Percentiles rank a stretch among this genome's conserved stretches.
These are phyloP conservation scores for Palythoa grandiflora DNA, from an alignment of 92 coral and sea anemone genomes.

Conservation along the genomic window DNA sequence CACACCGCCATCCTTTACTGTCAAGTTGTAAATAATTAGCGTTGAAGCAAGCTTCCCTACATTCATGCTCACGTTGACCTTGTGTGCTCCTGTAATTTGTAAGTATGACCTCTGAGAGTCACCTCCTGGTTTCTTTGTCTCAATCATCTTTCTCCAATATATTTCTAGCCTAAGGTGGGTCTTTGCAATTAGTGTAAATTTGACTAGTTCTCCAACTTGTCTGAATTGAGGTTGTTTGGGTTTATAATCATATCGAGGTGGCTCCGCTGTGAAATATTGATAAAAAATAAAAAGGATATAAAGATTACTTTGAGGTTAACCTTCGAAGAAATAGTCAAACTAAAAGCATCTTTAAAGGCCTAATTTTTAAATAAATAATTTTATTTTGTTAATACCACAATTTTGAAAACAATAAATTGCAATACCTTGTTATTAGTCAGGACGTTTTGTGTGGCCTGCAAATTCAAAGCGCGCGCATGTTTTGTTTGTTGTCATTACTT, in stretches of 20 bases:
- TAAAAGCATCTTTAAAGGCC: no score
- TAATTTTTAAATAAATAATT: no score
- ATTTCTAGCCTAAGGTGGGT: background rate
- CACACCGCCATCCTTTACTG: slow-evolving; percentile 10
- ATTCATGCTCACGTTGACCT: no score
- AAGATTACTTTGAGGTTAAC: background rate
- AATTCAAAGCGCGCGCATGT: no score
- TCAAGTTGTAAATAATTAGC: slow-evolving; percentile 10
- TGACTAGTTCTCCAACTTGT: slow-evolving; percentile 13
- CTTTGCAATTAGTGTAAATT: background rate
- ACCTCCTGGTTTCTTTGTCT: background rate
- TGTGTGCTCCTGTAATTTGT: background rate
- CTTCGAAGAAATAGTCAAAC: no score
- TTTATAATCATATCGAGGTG: background rate
- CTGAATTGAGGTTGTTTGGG: slow-evolving; percentile 14
- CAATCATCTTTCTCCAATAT: slow-evolving; percentile 4
- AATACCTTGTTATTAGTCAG: no score
- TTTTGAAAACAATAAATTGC: no score
- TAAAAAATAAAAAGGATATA: background rate
- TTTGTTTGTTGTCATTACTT: no score
- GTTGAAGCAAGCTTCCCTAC: background rate
- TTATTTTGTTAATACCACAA: no score
- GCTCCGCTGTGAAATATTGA: background rate
- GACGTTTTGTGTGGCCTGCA: no score
- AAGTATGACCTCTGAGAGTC: background rate